Base-by-base conservation (phyloP, 2,888 invertebrate genomes). In the Pristionchus japonicus region DNA sequence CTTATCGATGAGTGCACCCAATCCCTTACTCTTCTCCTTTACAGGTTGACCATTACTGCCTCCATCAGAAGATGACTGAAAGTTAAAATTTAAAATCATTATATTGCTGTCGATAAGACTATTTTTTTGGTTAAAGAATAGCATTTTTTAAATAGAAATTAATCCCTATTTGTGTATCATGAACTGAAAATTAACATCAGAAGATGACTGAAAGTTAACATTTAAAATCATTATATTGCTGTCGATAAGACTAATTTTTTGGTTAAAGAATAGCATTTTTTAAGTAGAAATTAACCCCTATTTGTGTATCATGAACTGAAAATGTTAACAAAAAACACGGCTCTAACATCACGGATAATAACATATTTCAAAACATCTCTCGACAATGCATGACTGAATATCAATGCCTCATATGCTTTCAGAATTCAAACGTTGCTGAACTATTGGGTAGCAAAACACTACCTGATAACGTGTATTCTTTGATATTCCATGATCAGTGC, bases 1-100 rank as follows among this genome's bases (percentile, higher is more conserved):
- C 83, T 91, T 92, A 82, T 91, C 92, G 37, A 92, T 64, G 64
- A 92, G 80, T 15, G 89, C 90, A 23, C 91, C 90, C 47, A 86
- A 31, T 49, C 86, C 85, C 34, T 52, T 49, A 43, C 31, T 85
- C 40, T 85, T 61, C 61, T 85, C 85, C 43, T 85, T 85, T 7
- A 31, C 52, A 7, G 82, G 49, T 1, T 23, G 20, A 20, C 52
- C 52, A 20, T 49, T 52, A 17, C 52, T 52, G 34, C 52, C n/a
- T 4, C 52, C 82, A 34, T 83, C 82, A 7, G 82, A 83, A n/a
- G 82, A 83, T 0, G 49, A 83, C 82, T 77, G 77, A 23, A 77
- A 43, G n/a, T 11, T 40, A 40, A 40, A 74, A 27, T 23, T 67
- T 13, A 34, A 64, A 67, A 67, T 1, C 13, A 13, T 34, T 67